Percentiles rank a stretch among this genome's conserved stretches.
Evolutionary conservation across 2,113 vertebrate genomes (phyloP).

Genomic region (Vimba vimba): DNA sequence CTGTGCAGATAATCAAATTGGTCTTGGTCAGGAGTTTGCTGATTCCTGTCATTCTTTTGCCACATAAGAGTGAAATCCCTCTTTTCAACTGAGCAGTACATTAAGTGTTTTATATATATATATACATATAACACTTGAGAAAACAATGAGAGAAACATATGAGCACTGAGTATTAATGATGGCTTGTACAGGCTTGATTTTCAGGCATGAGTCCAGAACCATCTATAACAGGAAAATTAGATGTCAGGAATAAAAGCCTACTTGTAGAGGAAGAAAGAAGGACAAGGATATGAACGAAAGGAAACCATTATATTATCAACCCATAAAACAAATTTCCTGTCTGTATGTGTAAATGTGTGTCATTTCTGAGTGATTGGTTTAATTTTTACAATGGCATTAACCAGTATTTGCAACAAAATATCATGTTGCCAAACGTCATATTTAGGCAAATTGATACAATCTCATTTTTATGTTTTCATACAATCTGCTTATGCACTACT

Average conservation of each 20-base stretch:
- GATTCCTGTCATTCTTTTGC: slow-evolving; percentile 48
- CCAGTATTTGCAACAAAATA: not conserved
- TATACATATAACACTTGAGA: not conserved
- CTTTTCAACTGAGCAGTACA: not conserved
- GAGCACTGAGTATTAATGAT: not conserved
- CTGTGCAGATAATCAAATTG: slow-evolving; percentile 4
- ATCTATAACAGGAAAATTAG: slow-evolving; percentile 23
- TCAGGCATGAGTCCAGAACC: not conserved
- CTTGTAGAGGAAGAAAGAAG: slow-evolving; percentile 36
- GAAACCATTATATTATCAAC: slow-evolving; percentile 57
- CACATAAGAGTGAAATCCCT: slow-evolving; percentile 32
- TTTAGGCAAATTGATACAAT: not conserved
- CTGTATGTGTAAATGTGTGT: not conserved
- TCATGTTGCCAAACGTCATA: too few relatives aligned
- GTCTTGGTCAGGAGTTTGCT: slow-evolving; percentile 30
- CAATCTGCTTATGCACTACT: not conserved
- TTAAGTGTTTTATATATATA: not conserved
- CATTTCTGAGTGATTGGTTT: slow-evolving; percentile 11
- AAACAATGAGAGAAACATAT: not conserved
- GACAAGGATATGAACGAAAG: slow-evolving; percentile 37
- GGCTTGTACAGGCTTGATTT: not conserved
- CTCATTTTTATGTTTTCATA: not conserved
- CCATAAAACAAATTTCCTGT: slow-evolving; percentile 59
- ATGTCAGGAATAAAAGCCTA: slow-evolving; percentile 45
- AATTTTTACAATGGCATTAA: not conserved